Evolutionary conservation across 2,113 vertebrate species (phyloP).

Genomic region (Lampris megalopsis): DNA sequence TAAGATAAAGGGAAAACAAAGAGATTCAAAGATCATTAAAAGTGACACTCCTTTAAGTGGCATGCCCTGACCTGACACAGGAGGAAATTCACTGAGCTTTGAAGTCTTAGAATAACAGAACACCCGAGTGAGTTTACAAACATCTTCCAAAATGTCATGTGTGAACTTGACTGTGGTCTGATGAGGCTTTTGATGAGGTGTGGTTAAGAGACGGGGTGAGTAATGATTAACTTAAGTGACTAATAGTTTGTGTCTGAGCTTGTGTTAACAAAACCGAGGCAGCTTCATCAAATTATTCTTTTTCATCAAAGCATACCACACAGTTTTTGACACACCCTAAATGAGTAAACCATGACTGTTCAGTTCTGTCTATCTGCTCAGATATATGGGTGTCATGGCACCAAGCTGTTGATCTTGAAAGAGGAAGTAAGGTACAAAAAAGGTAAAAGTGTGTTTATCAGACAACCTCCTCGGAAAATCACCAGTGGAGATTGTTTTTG

Average conservation of each 20-base stretch:
- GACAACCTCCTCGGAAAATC: too few relatives aligned
- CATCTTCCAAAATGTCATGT: conserved; percentile 44
- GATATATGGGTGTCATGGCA: neutral
- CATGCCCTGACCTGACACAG: conserved; percentile 31
- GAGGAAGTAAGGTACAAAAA: conserved; percentile 2
- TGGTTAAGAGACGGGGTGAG: conserved; percentile 11
- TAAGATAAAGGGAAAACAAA: conserved; percentile 48
- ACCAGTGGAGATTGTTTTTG: too few relatives aligned
- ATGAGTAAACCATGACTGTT: neutral
- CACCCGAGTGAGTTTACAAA: conserved; percentile 1
- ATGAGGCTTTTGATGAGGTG: conserved; percentile 41
- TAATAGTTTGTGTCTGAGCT: conserved; percentile 31
- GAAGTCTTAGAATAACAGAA: conserved; percentile 9
- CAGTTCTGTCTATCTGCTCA: neutral
- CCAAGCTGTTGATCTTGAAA: neutral
- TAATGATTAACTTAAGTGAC: conserved; percentile 66
- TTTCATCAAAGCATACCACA: conserved; percentile 1
- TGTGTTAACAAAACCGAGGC: conserved; percentile 36
- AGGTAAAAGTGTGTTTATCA: neutral
- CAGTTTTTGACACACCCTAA: conserved; percentile 37
- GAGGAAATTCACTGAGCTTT: conserved; percentile 53
- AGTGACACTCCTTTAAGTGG: conserved; percentile 40
- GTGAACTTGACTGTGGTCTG: conserved; percentile 42
- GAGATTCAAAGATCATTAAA: conserved; percentile 34
- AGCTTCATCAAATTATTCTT: conserved; percentile 32